A percentile compares a stretch with the other conserved stretches of the same genome.
Conservation (phyloP, 2,113 vertebrate species). For the Ciconia maguari region DNA sequence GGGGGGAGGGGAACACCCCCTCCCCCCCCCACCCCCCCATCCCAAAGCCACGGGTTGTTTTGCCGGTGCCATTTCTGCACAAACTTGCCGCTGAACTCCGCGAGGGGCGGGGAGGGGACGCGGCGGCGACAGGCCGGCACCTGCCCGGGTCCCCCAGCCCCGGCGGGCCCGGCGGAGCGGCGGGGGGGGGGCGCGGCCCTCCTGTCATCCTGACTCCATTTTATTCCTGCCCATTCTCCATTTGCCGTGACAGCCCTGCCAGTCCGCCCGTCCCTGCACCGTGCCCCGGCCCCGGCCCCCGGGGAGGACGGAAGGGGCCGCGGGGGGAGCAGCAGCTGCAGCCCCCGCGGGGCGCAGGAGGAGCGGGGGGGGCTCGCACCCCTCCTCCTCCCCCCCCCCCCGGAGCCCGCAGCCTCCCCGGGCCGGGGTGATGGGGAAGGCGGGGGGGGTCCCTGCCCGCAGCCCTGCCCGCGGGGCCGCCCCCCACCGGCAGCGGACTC, state of each 20-base stretch:
- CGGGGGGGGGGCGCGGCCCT: neutral
- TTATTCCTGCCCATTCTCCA: conserved; percentile 41
- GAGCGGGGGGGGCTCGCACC: neutral
- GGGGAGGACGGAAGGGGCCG: neutral
- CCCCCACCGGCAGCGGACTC: conserved; percentile 48
- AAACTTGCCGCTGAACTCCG: neutral
- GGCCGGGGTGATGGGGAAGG: neutral
- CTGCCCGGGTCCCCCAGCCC: neutral
- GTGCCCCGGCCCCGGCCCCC: neutral
- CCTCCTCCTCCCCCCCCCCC: neutral
- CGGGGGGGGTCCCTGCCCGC: neutral
- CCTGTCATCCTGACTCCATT: conserved; percentile 50
- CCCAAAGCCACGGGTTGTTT: neutral
- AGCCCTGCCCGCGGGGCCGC: neutral
- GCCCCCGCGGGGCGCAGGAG: neutral
- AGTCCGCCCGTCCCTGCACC: neutral
- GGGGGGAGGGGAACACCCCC: neutral
- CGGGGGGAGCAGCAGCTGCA: neutral
- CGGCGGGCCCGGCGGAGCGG: neutral
- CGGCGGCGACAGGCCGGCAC: neutral
- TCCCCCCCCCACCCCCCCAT: no score
- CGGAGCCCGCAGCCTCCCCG: neutral
- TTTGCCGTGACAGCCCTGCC: conserved; percentile 23
- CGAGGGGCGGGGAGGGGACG: neutral
- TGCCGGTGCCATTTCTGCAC: neutral